Evolutionary conservation across 2,797 vertebrate species (phyloP), one percentile per base, ranked within the genome.

Genomic region (Anomalospiza imberbis): DNA sequence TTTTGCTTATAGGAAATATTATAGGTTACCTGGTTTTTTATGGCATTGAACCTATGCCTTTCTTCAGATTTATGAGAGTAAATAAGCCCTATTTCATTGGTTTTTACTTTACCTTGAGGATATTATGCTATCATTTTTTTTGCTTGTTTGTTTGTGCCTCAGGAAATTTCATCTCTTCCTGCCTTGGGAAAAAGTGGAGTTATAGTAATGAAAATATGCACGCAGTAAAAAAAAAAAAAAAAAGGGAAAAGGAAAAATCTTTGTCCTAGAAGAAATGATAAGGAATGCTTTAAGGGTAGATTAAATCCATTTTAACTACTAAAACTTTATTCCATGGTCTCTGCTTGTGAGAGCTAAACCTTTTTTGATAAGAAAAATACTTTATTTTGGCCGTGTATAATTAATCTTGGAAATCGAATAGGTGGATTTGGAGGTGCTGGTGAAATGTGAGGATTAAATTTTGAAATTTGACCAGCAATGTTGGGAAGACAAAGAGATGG

Each of bases 91-190:
- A 5, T n/a, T 42, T 93, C 45, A 65, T 62, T n/a, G 19, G 12
- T 50, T 44, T 84, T 89, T 92, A 25, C 38, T 88, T 84, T 85
- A 26, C 36, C 48, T 85, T 68, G 67, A 72, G 60, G 40, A 78
- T 88, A 91, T 78, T 7, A 22, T 48, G 34, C 32, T 58, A 51
- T 74, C 91, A n/a, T 78, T 79, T 50, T 58, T 70, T 42, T 10
- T n/a, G 73, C 3, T 62, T 93, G 77, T 72, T 94, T 84, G 76
- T 84, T 94, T 95, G 62, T 73, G 60, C 83, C 96, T 81, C 83
- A 86, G 91, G 88, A 92, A 89, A 84, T 74, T 48, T 93, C 28
- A 87, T 93, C n/a, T 86, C 54, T 77, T 94, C 28, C 42, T 93
- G 67, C 93, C 71, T 68, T 81, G 22, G 67, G 85, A 66, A 87